A percentile compares a stretch with the other conserved stretches of the same genome.
phyloP scores from a whole-genome alignment of 2,113 vertebrate species.

The Notarius lentiginosus region DNA sequence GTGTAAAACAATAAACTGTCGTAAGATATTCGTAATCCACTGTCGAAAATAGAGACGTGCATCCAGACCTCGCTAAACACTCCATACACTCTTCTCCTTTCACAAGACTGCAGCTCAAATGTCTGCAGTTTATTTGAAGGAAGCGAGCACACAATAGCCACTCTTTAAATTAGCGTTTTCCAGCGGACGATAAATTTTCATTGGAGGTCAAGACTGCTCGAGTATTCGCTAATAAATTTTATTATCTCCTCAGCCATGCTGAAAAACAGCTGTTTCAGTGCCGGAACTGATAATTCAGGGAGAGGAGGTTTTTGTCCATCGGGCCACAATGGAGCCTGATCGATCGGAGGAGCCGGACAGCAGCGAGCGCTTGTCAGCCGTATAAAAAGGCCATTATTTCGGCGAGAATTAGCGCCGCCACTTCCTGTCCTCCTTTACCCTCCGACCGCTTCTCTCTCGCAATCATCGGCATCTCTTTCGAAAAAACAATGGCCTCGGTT shows the following conservation, averaged over 20 bases:
- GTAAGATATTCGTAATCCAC: too few species aligned
- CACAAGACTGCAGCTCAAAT: not conserved
- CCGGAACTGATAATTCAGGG: slow-evolving; percentile 79
- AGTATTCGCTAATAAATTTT: slow-evolving; percentile 73
- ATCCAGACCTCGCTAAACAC: not conserved
- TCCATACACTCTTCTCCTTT: not conserved
- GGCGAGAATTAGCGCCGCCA: slow-evolving; percentile 70
- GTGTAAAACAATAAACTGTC: not conserved
- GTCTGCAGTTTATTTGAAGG: slow-evolving; percentile 45
- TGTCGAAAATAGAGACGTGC: too few species aligned
- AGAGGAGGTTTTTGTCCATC: slow-evolving; percentile 66
- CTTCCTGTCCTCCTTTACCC: slow-evolving; percentile 71
- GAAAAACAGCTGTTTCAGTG: slow-evolving; percentile 77
- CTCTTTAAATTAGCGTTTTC: slow-evolving; percentile 67
- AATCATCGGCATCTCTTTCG: slow-evolving; percentile 81
- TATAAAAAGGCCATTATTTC: slow-evolving; percentile 78
- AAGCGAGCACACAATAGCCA: slow-evolving; percentile 63
- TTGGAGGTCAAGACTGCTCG: slow-evolving; percentile 64
- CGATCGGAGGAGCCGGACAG: slow-evolving; percentile 77
- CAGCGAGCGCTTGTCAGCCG: slow-evolving; percentile 72
- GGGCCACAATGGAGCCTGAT: slow-evolving; percentile 77
- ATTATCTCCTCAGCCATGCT: slow-evolving; percentile 76
- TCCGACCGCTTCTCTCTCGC: slow-evolving; percentile 63
- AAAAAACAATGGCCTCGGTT: slow-evolving; percentile 73
- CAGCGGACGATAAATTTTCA: slow-evolving; percentile 72